These are phyloP conservation scores for Aplysia californica DNA, from an alignment of 1,140 invertebrate species.

Conservation along the genomic window DNA sequence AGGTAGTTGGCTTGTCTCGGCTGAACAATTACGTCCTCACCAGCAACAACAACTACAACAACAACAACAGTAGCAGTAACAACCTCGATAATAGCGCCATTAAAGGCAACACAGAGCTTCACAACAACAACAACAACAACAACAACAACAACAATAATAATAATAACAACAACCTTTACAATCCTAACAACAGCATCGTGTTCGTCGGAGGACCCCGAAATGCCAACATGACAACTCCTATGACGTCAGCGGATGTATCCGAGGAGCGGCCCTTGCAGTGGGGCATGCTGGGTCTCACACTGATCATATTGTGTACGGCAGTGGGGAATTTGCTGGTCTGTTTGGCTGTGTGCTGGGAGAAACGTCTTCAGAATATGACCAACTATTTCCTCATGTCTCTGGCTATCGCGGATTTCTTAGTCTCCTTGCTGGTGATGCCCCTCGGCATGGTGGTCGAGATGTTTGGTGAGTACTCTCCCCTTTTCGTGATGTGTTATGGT, in stretches of 20 bases:
- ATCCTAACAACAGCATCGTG: no score
- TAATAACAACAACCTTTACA: no score
- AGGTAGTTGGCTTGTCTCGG: no score
- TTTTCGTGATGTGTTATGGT: background rate
- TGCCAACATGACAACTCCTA: no score
- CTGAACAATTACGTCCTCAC: no score
- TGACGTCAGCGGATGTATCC: background rate
- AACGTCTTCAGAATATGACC: slow-evolving; percentile 94
- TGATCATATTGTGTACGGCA: slow-evolving; percentile 88
- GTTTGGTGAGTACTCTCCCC: slow-evolving; percentile 53
- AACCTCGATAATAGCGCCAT: no score
- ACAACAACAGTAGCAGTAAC: no score
- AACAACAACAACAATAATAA: no score
- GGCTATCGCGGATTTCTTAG: slow-evolving; percentile 94
- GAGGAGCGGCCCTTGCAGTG: slow-evolving; percentile 35
- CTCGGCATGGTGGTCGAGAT: slow-evolving; percentile 88
- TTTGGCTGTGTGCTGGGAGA: slow-evolving; percentile 95
- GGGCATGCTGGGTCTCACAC: slow-evolving; percentile 56
- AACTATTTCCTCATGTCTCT: slow-evolving; percentile 98
- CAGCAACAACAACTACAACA: no score
- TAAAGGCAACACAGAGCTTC: no score
- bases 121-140: no score
- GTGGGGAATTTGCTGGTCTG: slow-evolving; percentile 95
- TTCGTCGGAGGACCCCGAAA: no score
- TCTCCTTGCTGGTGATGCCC: slow-evolving; percentile 95